These are phyloP conservation scores for Hyles euphorbiae DNA, from an alignment of 1,140 invertebrate genomes.

Conservation along the genomic window DNA sequence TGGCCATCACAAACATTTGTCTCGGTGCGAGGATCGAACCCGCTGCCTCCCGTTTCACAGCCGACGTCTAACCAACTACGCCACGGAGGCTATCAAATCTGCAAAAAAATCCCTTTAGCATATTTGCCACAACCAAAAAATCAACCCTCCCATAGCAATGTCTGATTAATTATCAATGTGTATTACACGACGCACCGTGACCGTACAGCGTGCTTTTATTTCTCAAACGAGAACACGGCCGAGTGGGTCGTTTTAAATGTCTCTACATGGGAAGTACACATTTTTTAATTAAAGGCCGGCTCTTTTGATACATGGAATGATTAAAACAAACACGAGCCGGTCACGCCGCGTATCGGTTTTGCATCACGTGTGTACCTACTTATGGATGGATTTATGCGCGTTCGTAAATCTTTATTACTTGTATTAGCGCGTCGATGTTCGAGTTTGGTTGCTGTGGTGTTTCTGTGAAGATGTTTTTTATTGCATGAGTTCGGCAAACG, in stretches of 20 bases:
- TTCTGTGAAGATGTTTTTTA: too few relatives aligned
- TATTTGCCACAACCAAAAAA: too few relatives aligned
- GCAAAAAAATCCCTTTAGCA: too few relatives aligned
- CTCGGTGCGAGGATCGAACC: too few relatives aligned
- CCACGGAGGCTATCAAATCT: too few relatives aligned
- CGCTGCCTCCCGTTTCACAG: too few relatives aligned
- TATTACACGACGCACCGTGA: slow-evolving; percentile 24
- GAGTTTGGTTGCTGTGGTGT: too few relatives aligned
- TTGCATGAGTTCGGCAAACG: too few relatives aligned
- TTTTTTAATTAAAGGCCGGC: slow-evolving; percentile 11
- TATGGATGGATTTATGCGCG: slow-evolving; percentile 3
- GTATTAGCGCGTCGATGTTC: too few relatives aligned
- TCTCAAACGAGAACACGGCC: slow-evolving; percentile 17
- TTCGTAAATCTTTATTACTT: slow-evolving; percentile 6
- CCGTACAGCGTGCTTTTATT: slow-evolving; percentile 22
- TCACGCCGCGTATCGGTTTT: slow-evolving; percentile 5
- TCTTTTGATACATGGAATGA: slow-evolving; percentile 10
- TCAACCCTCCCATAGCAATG: slow-evolving; percentile 8
- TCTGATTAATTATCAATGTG: slow-evolving; percentile 33
- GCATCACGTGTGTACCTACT: background rate
- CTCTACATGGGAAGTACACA: slow-evolving; percentile 6
- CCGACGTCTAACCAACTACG: too few relatives aligned
- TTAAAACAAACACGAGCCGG: slow-evolving; percentile 10
- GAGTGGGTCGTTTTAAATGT: slow-evolving; percentile 2
- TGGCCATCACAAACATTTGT: too few relatives aligned